Evolutionary conservation across 2,797 vertebrate species (phyloP), one percentile per base, ranked within the genome.

Genomic region (Odontamblyopus rebecca): DNA sequence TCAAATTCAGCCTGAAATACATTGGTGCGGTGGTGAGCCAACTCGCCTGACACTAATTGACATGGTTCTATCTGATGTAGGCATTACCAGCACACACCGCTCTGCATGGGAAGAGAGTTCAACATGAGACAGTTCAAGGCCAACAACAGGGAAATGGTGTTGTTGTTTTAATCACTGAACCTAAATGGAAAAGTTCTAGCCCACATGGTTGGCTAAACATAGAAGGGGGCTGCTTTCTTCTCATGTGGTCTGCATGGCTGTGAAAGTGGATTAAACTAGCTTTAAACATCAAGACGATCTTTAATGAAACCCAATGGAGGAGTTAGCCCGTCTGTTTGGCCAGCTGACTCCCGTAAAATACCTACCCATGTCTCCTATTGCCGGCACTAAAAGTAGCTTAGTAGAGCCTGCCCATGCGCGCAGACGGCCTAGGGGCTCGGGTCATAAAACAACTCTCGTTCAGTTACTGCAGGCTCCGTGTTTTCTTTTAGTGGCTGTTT

Each of bases 181-280:
- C 30, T 75, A 67, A 75, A 85, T 78, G 85, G 80, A 85, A 85
- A 88, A 82, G 82, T 82, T 81, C 77, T 32, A 61, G 75, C 61
- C 54, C 69, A 19, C 71, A 64, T 68, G 72, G 74, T 63, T 15
- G 69, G 83, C 90, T 91, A 92, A 92, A 92, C 88, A 93, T 90
- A 92, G 89, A 77, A 50, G 4, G 53, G 61, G 61, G 75, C 61
- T 62, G 80, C 86, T 83, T 74, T 60, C 80, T 82, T 80, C 71
- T 72, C 86, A 60, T 77, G 82, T 84, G 86, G 81, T 83, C 89
- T 85, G 80, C 78, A 27, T 76, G 88, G 84, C 85, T 90, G 85
- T 88, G 90, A 85, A 92, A 93, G 92, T 92, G 89, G 89, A 93
- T 93, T 92, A 92, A 86, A 90, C 65, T 67, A 81, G 88, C 84